Evolutionary conservation across 2,888 invertebrate species (phyloP), one percentile per base, ranked within the genome.

Genomic region (Meta bourneti): DNA sequence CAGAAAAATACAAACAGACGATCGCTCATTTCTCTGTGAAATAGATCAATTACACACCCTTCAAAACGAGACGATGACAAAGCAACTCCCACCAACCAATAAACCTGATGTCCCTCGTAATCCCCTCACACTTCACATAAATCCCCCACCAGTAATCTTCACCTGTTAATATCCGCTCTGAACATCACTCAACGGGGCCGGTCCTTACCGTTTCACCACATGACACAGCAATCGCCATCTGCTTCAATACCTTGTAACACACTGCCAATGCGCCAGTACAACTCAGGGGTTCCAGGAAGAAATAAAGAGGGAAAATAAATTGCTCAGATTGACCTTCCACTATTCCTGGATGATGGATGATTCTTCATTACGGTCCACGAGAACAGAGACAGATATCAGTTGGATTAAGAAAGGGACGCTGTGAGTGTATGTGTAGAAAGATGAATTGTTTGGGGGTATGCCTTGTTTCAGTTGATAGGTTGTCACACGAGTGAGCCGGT

Each of bases 341-440:
- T 54, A 87, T 87, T 52, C 75, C 61, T 9, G 13, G 49, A 82
- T 89, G 88, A 89, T 89, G 88, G 88, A 89, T 89, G 52, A n/a
- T 7, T 13, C 52, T 81, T 89, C 88, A 89, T 81, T 82, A 82
- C 88, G 81, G 81, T 75, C 81, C 69, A 16, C 6, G 74, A 13
- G 72, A 74, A 70, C 81, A 70, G 70, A n/a, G 69, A 69, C 85
- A 85, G 85, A 77, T 75, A 85, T 85, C 75, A 69, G 75, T 13
- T 19, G 75, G 85, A 77, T 85, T 85, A 77, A 85, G 77, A 61
- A 75, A 54, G 48, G 20, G 77, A 49, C 71, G 8, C 13, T 61
- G 72, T 34, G 34, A 34, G 34, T 34, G 34, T 34, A 51, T 85
- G 85, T 16, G 6, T n/a, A 48, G 61, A 72, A 77, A 85, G 75